Evolutionary conservation across 2,888 invertebrate genomes (phyloP).

Genomic region (Tortricodes alternella): DNA sequence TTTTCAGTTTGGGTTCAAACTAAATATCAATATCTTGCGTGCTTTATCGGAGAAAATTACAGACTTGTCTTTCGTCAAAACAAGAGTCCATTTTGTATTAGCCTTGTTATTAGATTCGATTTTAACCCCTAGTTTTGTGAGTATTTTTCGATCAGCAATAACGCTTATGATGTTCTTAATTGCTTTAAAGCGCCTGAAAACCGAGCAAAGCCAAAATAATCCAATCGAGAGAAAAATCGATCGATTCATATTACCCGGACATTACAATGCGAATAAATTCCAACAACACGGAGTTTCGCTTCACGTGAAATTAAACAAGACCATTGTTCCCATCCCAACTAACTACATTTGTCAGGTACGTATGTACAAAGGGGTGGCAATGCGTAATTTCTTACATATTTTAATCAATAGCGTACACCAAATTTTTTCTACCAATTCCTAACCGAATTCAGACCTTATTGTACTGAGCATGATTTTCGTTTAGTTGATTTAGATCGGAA

Average conservation of each 20-base stretch:
- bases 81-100: too few species aligned
- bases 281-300: background rate
- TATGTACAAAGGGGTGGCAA: constrained; percentile 14
- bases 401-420: constrained; percentile 4
- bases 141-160: too few species aligned
- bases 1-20: too few species aligned
- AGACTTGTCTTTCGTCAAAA: too few species aligned
- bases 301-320: constrained; percentile 23
- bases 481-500: constrained; percentile 32
- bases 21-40: too few species aligned
- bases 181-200: background rate
- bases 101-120: too few species aligned
- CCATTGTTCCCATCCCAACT: constrained; percentile 11
- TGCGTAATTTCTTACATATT: constrained; percentile 1
- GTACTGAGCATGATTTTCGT: background rate
- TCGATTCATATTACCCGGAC: background rate
- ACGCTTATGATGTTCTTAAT: too few species aligned
- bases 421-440: background rate
- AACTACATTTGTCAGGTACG: constrained; percentile 14
- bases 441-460: background rate
- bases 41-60: too few species aligned
- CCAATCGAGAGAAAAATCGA: constrained; percentile 13
- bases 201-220: background rate
- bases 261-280: background rate
- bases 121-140: too few species aligned